phyloP scores from a whole-genome alignment of 2,797 vertebrate genomes.

The Lates japonicus region DNA sequence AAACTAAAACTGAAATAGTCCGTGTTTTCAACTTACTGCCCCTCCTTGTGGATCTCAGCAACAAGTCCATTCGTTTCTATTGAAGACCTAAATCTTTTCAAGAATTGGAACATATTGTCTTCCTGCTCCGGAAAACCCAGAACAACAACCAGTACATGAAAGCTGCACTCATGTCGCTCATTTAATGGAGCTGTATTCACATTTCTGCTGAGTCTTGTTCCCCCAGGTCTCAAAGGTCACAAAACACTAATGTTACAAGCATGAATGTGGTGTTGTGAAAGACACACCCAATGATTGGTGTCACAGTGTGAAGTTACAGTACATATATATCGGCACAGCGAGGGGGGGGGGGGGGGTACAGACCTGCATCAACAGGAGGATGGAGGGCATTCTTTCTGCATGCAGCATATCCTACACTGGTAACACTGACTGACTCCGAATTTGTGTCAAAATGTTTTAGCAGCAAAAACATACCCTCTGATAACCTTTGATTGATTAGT shows the following conservation, averaged over 20 bases:
- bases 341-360: background rate
- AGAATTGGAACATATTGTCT: background rate
- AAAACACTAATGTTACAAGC: background rate
- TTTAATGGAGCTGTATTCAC: conserved; percentile 35
- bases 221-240: conserved; percentile 9
- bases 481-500: conserved; percentile 56
- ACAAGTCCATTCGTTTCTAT: background rate
- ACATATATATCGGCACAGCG: background rate
- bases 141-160: conserved; percentile 48
- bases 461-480: conserved; percentile 24
- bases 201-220: background rate
- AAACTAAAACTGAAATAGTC: background rate
- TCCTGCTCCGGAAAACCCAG: conserved; percentile 3
- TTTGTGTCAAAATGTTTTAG: conserved; percentile 33
- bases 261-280: background rate
- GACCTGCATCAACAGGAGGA: background rate
- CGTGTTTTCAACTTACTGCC: background rate
- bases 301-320: background rate
- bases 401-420: background rate
- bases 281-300: background rate
- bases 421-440: conserved; percentile 5
- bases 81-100: background rate
- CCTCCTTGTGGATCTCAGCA: background rate
- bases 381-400: background rate
- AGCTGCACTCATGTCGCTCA: conserved; percentile 40